These are phyloP conservation scores for Sphaerophoria taeniata DNA, from an alignment of 2,888 invertebrate species.

Conservation along the genomic window DNA sequence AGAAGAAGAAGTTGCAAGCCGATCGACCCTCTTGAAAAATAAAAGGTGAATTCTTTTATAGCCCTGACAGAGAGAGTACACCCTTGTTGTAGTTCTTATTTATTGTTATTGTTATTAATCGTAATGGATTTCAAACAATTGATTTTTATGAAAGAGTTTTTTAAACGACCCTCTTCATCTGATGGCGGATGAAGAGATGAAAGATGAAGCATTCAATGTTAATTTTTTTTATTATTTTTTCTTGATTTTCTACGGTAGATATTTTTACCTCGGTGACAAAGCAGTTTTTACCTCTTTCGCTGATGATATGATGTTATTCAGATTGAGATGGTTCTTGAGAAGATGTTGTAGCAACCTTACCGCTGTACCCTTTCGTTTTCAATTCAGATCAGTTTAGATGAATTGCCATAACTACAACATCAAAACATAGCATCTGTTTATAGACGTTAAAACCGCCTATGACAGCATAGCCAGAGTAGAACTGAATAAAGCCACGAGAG, in stretches of 20 bases:
- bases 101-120: slow-evolving; percentile 74
- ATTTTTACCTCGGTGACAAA: neutral
- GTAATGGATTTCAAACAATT: slow-evolving; percentile 74
- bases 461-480: too few relatives aligned
- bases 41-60: slow-evolving; percentile 25
- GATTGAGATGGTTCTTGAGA: too few relatives aligned
- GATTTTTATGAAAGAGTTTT: slow-evolving; percentile 69
- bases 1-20: slow-evolving; percentile 4
- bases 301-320: too few relatives aligned
- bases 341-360: too few relatives aligned
- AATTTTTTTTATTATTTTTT: slow-evolving; percentile 34
- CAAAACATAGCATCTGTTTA: too few relatives aligned
- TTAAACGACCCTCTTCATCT: neutral
- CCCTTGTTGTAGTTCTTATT: slow-evolving; percentile 72
- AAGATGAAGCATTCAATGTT: slow-evolving; percentile 30
- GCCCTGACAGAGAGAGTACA: slow-evolving; percentile 25
- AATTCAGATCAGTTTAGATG: too few relatives aligned
- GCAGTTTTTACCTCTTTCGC: too few relatives aligned
- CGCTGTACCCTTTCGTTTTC: too few relatives aligned
- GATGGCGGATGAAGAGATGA: slow-evolving; percentile 1
- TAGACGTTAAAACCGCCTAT: too few relatives aligned
- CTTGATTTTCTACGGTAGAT: slow-evolving; percentile 47
- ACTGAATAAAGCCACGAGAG: too few relatives aligned
- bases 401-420: too few relatives aligned
- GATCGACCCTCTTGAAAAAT: slow-evolving; percentile 12